Conservation (phyloP, 2,888 invertebrate genomes). For the Hetaerina titia region DNA sequence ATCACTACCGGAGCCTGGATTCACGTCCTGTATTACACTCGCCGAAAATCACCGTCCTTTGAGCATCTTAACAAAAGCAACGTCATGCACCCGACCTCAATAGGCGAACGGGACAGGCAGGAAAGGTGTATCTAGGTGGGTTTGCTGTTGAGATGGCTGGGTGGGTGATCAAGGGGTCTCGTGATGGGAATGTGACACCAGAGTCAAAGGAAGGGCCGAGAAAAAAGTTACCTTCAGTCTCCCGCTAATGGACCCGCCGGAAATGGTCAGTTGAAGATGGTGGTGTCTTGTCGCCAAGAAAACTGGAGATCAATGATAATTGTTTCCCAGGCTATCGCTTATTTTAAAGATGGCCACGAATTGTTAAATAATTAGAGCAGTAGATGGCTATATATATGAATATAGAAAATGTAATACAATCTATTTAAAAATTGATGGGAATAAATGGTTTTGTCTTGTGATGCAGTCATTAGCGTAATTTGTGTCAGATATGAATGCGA, state of each 20-base stretch:
- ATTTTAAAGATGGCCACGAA: no score
- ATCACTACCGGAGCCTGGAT: neutral
- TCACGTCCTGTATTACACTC: neutral
- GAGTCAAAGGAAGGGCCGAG: neutral
- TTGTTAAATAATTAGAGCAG: no score
- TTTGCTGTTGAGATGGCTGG: neutral
- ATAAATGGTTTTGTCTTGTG: no score
- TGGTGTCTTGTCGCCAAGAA: neutral
- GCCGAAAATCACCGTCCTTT: neutral
- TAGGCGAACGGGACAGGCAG: neutral
- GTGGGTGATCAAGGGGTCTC: neutral
- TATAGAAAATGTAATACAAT: no score
- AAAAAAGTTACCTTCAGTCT: neutral
- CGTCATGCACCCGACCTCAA: neutral
- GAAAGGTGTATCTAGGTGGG: neutral
- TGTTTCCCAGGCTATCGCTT: neutral
- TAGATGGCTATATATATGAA: no score
- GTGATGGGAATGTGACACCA: no score
- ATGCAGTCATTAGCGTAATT: no score
- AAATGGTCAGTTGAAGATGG: neutral
- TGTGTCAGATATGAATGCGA: no score
- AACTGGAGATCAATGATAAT: neutral
- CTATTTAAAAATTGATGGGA: no score
- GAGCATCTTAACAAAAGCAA: neutral
- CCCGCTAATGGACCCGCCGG: slow-evolving; percentile 8